These are phyloP conservation scores for Oscheius onirici DNA, from an alignment of 2,888 invertebrate species.

Conservation along the genomic window DNA sequence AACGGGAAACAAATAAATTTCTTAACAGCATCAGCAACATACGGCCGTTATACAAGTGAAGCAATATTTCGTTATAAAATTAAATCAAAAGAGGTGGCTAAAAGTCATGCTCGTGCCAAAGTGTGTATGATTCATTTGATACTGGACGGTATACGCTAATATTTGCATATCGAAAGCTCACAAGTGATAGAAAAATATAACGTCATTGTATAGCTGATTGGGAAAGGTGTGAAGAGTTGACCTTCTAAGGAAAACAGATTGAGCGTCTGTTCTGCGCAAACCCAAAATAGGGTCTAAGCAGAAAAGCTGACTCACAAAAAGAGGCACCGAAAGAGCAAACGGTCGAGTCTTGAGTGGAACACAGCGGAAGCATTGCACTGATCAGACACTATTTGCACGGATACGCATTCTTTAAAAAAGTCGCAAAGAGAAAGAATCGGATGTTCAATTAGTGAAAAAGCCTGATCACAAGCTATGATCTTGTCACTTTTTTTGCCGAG, in stretches of 20 bases:
- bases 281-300: not conserved
- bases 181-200: not conserved
- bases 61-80: no score
- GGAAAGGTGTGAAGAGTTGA: not conserved
- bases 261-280: not conserved
- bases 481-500: no score
- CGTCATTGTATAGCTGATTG: slow-evolving; percentile 7
- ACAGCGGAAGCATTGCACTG: slow-evolving; percentile 32
- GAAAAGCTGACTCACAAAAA: slow-evolving; percentile 28
- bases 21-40: no score
- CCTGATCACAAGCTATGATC: no score
- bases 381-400: slow-evolving; percentile 24
- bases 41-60: no score
- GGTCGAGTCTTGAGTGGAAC: slow-evolving; percentile 24
- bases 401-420: not conserved
- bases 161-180: slow-evolving; percentile 6
- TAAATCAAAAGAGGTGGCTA: no score
- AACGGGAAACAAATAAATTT: no score
- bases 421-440: not conserved
- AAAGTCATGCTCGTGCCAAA: no score
- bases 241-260: not conserved
- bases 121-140: not conserved
- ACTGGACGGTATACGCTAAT: slow-evolving; percentile 12
- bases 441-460: no score
- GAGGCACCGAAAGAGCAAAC: slow-evolving; percentile 30